A percentile compares a stretch with the other conserved stretches of the same genome.
Evolutionary conservation across 2,113 vertebrate species (phyloP).

Genomic region (Vicugna pacos): DNA sequence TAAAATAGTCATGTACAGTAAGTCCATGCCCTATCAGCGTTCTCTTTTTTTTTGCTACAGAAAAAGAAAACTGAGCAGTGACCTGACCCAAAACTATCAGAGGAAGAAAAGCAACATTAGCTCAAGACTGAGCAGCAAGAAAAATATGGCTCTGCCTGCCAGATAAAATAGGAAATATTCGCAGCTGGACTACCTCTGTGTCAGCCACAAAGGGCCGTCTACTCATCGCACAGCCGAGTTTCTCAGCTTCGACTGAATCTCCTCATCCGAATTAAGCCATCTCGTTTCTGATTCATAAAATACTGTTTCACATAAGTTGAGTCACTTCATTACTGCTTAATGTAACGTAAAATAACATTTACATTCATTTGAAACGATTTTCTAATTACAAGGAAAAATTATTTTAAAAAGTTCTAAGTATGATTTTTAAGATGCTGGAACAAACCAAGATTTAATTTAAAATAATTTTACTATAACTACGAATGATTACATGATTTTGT

Average conservation of each 20-base stretch:
- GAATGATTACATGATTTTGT: background rate
- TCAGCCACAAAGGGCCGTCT: constrained; percentile 26
- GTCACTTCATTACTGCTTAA: constrained; percentile 40
- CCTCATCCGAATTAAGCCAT: background rate
- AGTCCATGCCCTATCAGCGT: background rate
- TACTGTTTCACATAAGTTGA: constrained; percentile 39
- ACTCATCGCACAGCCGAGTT: background rate
- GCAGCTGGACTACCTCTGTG: constrained; percentile 39
- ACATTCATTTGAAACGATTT: background rate
- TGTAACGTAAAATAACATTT: background rate
- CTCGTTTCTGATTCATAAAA: constrained; percentile 56
- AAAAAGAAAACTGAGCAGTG: constrained; percentile 49
- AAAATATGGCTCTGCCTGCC: constrained; percentile 45
- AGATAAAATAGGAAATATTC: constrained; percentile 56
- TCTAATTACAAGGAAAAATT: constrained; percentile 16
- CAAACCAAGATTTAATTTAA: constrained; percentile 38
- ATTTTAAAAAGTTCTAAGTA: background rate
- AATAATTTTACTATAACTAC: background rate
- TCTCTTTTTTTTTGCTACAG: background rate
- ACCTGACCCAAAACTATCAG: constrained; percentile 36
- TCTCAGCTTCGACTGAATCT: constrained; percentile 44
- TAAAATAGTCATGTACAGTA: background rate
- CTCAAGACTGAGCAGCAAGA: constrained; percentile 42
- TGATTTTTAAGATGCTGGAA: constrained; percentile 26
- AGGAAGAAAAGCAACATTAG: constrained; percentile 60